Conservation (phyloP, 2,888 invertebrate species). For the Lysandra bellargus region DNA sequence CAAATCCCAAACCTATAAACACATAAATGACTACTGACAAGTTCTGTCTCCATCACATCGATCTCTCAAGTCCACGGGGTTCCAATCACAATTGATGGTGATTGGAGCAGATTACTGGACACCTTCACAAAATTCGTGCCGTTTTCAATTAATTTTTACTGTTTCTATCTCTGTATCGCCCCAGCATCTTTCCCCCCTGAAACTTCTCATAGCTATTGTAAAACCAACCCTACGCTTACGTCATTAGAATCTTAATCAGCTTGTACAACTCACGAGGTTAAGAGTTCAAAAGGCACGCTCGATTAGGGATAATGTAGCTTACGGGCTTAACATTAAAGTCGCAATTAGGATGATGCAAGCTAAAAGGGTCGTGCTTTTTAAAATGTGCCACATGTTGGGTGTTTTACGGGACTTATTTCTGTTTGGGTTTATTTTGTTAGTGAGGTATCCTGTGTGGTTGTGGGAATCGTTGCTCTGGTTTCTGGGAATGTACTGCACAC, state of each 20-base stretch:
- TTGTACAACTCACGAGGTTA: background rate
- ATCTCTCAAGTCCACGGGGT: background rate
- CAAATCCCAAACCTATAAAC: background rate
- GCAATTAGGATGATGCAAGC: background rate
- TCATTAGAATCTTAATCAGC: background rate
- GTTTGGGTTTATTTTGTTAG: constrained; percentile 55
- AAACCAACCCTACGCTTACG: background rate
- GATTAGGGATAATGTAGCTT: background rate
- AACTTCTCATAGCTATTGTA: background rate
- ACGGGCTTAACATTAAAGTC: background rate
- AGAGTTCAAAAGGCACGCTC: constrained; percentile 9
- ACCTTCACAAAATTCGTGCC: background rate
- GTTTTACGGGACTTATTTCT: constrained; percentile 54
- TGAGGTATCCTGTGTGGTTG: constrained; percentile 12
- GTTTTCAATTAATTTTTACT: constrained; percentile 18
- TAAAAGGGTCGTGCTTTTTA: constrained; percentile 26
- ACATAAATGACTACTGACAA: background rate
- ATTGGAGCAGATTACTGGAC: background rate
- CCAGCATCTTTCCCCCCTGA: constrained; percentile 9
- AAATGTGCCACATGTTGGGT: constrained; percentile 51
- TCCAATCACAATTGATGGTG: background rate
- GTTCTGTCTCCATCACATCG: background rate
- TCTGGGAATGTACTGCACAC: background rate
- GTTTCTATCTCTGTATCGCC: constrained; percentile 16
- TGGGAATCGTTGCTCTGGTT: background rate